These are phyloP conservation scores for Xenopus laevis DNA, from an alignment of 2,113 vertebrate species.

Conservation along the genomic window DNA sequence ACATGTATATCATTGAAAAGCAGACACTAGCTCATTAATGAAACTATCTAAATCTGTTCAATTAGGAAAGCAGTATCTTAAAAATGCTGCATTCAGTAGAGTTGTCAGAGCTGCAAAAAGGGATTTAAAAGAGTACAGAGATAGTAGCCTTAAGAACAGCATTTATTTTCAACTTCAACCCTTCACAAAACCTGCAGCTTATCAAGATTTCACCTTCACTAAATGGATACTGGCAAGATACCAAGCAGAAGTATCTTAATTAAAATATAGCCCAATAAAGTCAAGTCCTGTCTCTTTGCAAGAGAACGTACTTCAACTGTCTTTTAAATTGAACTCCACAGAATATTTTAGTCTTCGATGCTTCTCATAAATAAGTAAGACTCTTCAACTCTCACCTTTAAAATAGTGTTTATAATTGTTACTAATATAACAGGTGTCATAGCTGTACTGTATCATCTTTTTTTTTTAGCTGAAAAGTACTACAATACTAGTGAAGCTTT, in stretches of 20 bases:
- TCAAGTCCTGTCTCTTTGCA: neutral
- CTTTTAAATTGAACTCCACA: neutral
- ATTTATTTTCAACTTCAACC: slow-evolving; percentile 16
- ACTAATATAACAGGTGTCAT: no score
- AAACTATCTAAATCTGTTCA: slow-evolving; percentile 42
- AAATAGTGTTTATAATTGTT: no score
- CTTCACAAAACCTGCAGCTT: neutral
- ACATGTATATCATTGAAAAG: slow-evolving; percentile 46
- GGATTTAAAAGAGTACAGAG: neutral
- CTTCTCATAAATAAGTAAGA: no score
- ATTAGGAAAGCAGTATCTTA: neutral
- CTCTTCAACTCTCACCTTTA: no score
- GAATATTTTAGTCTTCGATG: no score
- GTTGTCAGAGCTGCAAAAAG: neutral
- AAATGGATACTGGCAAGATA: neutral
- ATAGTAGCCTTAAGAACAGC: neutral
- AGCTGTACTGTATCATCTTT: no score
- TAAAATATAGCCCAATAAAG: neutral
- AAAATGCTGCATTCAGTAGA: accelerated
- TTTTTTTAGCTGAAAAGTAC: no score
- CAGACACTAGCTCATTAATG: slow-evolving; percentile 49
- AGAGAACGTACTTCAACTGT: neutral
- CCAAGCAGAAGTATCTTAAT: slow-evolving; percentile 10
- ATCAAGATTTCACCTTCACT: slow-evolving; percentile 5
- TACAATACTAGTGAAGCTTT: no score